These are phyloP conservation scores for Altica lythri DNA, from an alignment of 2,888 invertebrate species.

Conservation along the genomic window DNA sequence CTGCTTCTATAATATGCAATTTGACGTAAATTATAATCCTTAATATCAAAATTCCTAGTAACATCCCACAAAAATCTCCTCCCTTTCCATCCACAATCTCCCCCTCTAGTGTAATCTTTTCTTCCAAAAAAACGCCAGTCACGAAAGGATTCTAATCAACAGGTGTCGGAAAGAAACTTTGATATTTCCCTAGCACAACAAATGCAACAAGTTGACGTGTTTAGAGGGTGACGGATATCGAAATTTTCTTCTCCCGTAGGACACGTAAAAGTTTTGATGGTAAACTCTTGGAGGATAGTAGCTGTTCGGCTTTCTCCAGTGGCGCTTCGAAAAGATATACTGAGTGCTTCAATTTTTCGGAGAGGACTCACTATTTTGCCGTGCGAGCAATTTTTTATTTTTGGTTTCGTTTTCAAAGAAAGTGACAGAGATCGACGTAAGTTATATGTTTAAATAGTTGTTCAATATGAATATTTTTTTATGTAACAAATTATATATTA, in stretches of 20 bases:
- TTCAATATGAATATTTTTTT: too few relatives aligned
- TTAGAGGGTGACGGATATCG: slow-evolving; percentile 17
- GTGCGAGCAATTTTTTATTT: slow-evolving; percentile 1
- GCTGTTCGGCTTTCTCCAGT: slow-evolving; percentile 34
- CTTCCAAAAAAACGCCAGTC: too few relatives aligned
- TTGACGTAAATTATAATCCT: neutral
- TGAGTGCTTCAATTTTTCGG: slow-evolving; percentile 20
- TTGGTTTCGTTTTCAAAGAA: neutral
- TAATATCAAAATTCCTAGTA: slow-evolving; percentile 1
- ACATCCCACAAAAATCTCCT: slow-evolving; percentile 1
- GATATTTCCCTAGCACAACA: slow-evolving; percentile 12
- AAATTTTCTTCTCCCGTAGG: slow-evolving; percentile 27
- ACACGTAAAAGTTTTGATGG: slow-evolving; percentile 38
- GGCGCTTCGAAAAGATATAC: slow-evolving; percentile 31
- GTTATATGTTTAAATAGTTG: neutral
- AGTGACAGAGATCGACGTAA: neutral
- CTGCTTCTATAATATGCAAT: too few relatives aligned
- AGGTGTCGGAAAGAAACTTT: slow-evolving; percentile 32
- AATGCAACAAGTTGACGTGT: slow-evolving; percentile 32
- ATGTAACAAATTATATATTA: too few relatives aligned
- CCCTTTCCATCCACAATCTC: slow-evolving; percentile 8
- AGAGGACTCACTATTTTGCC: slow-evolving; percentile 1
- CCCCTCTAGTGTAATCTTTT: neutral
- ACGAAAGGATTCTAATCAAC: slow-evolving; percentile 22
- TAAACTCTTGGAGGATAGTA: slow-evolving; percentile 37